Evolutionary conservation across 2,113 vertebrate genomes (phyloP).

Genomic region (Miniopterus natalensis): DNA sequence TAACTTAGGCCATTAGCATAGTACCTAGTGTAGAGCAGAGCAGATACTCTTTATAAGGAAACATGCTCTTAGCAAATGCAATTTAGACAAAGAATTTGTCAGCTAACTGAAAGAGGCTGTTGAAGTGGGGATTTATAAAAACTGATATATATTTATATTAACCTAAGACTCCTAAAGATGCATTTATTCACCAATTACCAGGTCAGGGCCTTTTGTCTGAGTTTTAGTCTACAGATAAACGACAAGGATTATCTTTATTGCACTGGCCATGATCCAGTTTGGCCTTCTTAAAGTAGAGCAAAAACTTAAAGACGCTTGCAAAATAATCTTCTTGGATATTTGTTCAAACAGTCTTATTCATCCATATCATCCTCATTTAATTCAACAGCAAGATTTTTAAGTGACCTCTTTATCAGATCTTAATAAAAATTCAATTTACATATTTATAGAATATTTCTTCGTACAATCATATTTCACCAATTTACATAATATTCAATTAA

Average conservation of each 20-base stretch:
- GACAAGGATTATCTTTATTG: not conserved
- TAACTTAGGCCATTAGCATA: not conserved
- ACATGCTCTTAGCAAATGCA: not conserved
- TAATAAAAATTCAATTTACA: constrained; percentile 30
- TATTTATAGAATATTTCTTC: constrained; percentile 22
- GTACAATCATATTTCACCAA: not conserved
- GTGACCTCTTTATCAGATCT: not conserved
- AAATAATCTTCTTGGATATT: not conserved
- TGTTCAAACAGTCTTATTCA: not conserved
- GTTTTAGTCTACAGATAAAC: not conserved
- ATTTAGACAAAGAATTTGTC: not conserved
- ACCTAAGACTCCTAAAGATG: not conserved
- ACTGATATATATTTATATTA: not conserved
- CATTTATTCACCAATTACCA: not conserved
- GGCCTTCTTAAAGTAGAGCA: not conserved
- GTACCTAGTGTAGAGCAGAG: not conserved
- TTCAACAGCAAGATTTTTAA: constrained; percentile 49
- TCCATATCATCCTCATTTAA: not conserved
- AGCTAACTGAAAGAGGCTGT: not conserved
- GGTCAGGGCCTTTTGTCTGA: not conserved
- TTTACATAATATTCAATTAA: not conserved
- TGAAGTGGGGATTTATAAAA: constrained; percentile 7
- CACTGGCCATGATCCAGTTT: not conserved
- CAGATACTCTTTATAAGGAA: not conserved
- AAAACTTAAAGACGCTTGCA: constrained; percentile 16